phyloP scores from a whole-genome alignment of 1,140 invertebrate species.

The Drosophila grimshawi region DNA sequence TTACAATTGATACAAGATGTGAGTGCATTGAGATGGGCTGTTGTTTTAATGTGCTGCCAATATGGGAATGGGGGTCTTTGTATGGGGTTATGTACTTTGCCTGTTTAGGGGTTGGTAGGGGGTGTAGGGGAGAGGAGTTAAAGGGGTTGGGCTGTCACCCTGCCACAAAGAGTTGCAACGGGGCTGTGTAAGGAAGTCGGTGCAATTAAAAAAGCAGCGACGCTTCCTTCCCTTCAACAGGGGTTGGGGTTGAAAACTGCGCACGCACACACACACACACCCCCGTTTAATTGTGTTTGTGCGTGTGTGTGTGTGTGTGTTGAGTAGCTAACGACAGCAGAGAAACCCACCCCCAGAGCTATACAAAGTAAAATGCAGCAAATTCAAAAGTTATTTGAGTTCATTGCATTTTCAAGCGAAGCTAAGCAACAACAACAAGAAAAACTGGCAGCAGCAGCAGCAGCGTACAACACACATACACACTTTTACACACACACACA shows the following conservation, averaged over 20 bases:
- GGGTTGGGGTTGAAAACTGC: slow-evolving; percentile 76
- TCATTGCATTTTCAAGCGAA: slow-evolving; percentile 83
- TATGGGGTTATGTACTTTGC: background rate
- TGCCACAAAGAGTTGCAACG: slow-evolving; percentile 68
- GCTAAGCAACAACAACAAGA: slow-evolving; percentile 65
- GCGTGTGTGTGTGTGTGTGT: slow-evolving; percentile 51
- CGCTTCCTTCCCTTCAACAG: slow-evolving; percentile 47
- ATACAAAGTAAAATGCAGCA: slow-evolving; percentile 78
- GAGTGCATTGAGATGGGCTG: slow-evolving; percentile 9
- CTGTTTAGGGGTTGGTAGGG: background rate
- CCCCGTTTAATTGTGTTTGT: slow-evolving; percentile 57
- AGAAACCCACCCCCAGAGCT: slow-evolving; percentile 68
- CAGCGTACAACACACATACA: slow-evolving; percentile 33
- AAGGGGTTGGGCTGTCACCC: slow-evolving; percentile 48
- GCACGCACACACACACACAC: slow-evolving; percentile 35
- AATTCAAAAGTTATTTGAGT: slow-evolving; percentile 84
- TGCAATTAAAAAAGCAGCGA: slow-evolving; percentile 80
- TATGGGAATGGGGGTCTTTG: background rate
- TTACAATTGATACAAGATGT: slow-evolving; percentile 68
- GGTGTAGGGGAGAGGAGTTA: background rate
- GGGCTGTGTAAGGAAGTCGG: slow-evolving; percentile 72
- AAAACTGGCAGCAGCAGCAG: slow-evolving; percentile 47
- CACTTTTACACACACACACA: slow-evolving; percentile 28
- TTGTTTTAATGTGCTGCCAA: background rate
- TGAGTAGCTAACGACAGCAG: slow-evolving; percentile 72